phyloP scores from a whole-genome alignment of 2,797 vertebrate genomes.

The Remorina albescens region DNA sequence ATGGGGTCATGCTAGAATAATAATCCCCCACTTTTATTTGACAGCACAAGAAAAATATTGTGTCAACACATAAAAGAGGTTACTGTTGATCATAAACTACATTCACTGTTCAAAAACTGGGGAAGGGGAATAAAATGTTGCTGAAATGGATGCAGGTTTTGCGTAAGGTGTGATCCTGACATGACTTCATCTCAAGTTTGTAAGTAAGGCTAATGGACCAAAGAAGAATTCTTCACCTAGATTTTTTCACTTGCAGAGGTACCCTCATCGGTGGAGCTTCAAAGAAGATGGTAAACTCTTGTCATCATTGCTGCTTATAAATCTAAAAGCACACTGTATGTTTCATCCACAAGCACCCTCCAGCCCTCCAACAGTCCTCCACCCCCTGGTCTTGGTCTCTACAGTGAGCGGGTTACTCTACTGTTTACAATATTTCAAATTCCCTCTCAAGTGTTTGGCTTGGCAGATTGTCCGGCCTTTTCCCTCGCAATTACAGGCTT shows the following conservation, averaged over 20 bases:
- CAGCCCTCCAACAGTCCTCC: constrained; percentile 50
- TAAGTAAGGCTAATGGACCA: constrained; percentile 7
- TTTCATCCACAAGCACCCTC: constrained; percentile 54
- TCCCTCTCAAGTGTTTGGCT: constrained; percentile 85
- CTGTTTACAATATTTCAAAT: constrained; percentile 87
- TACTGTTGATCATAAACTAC: constrained; percentile 76
- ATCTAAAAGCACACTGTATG: constrained; percentile 65
- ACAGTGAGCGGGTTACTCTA: constrained; percentile 82
- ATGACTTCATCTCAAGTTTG: constrained; percentile 38
- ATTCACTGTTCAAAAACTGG: constrained; percentile 45
- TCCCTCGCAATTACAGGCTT: constrained; percentile 84
- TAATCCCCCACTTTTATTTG: constrained; percentile 82
- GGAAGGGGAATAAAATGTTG: constrained; percentile 43
- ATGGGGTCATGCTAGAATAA: constrained; percentile 79
- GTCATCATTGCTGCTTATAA: constrained; percentile 67
- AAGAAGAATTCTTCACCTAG: constrained; percentile 25
- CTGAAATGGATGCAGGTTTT: constrained; percentile 40
- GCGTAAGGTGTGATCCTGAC: constrained; percentile 36
- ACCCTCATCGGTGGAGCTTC: constrained; percentile 47
- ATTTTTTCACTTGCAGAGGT: constrained; percentile 4
- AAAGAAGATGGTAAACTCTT: constrained; percentile 58
- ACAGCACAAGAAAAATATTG: constrained; percentile 83
- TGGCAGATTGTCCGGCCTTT: constrained; percentile 82
- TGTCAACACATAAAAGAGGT: constrained; percentile 79
- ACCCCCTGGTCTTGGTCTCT: constrained; percentile 51